Conservation (phyloP, 2,888 invertebrate species). For the Lypha dubia region DNA sequence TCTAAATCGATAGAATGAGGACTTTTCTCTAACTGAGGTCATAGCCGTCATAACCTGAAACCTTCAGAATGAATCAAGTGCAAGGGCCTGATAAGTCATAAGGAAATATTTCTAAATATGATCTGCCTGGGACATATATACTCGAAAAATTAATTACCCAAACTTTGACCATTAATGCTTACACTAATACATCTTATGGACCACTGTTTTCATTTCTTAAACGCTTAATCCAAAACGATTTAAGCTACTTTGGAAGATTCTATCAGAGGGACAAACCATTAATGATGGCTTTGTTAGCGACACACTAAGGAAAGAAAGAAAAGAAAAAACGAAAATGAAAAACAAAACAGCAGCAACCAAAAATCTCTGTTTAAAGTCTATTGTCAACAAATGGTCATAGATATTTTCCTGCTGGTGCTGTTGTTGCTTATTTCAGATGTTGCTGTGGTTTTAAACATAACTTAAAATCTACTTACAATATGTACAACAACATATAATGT, state of each 20-base stretch:
- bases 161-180: no score
- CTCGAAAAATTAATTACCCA: no score
- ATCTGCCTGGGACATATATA: no score
- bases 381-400: slow-evolving; percentile 40
- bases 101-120: no score
- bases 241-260: slow-evolving; percentile 55
- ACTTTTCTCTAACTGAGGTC: no score
- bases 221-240: slow-evolving; percentile 1
- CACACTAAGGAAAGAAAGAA: no score
- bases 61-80: no score
- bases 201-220: slow-evolving; percentile 5
- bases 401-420: slow-evolving; percentile 1
- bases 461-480: slow-evolving; percentile 62
- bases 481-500: slow-evolving; percentile 62
- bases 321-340: slow-evolving; percentile 26
- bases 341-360: slow-evolving; percentile 22
- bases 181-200: not conserved
- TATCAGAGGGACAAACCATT: slow-evolving; percentile 50
- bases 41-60: no score
- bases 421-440: not conserved
- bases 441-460: slow-evolving; percentile 52
- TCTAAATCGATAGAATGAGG: no score
- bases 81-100: no score
- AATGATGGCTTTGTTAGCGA: slow-evolving; percentile 70
- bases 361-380: slow-evolving; percentile 10